phyloP scores from a whole-genome alignment of 2,797 vertebrate species.

The Parotocinclus haroldoi region DNA sequence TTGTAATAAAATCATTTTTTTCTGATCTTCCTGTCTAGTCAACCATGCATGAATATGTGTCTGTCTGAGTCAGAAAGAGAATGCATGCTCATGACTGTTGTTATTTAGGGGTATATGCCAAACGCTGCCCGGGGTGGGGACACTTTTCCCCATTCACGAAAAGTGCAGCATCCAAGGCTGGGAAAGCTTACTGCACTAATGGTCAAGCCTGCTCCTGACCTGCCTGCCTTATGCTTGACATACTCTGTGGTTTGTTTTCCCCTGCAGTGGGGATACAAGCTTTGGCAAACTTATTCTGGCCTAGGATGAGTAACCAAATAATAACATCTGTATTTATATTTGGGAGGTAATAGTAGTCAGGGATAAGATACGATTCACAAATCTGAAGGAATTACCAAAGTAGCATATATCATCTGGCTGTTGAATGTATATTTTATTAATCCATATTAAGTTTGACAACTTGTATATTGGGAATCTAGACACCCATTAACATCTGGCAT shows the following conservation, averaged over 20 bases:
- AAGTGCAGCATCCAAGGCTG: conserved; percentile 39
- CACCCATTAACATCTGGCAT: too few species aligned
- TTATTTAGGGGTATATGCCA: conserved; percentile 21
- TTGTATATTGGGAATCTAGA: too few species aligned
- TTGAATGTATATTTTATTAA: too few species aligned
- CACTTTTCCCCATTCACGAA: conserved; percentile 40
- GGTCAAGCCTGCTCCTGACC: conserved; percentile 37
- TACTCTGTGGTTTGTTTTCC: conserved; percentile 37
- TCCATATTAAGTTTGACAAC: too few species aligned
- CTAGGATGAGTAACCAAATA: conserved; percentile 1
- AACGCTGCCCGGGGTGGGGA: conserved; percentile 39
- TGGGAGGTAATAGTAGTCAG: too few species aligned
- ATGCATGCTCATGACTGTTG: conserved; percentile 17
- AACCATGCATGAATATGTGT: conserved; percentile 18
- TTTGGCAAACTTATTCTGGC: conserved; percentile 33
- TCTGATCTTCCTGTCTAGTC: conserved; percentile 20
- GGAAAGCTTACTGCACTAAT: conserved; percentile 36
- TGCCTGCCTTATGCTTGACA: conserved; percentile 10
- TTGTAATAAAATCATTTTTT: conserved; percentile 33
- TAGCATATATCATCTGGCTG: too few species aligned
- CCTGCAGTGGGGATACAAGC: conserved; percentile 15
- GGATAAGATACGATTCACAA: too few species aligned
- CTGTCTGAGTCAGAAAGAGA: conserved; percentile 3
- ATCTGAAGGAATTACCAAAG: too few species aligned
- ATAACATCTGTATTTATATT: conserved; percentile 34